A percentile compares a stretch with the other conserved stretches of the same genome.
Evolutionary conservation across 2,113 vertebrate species (phyloP).

Genomic region (Crotophaga sulcirostris): DNA sequence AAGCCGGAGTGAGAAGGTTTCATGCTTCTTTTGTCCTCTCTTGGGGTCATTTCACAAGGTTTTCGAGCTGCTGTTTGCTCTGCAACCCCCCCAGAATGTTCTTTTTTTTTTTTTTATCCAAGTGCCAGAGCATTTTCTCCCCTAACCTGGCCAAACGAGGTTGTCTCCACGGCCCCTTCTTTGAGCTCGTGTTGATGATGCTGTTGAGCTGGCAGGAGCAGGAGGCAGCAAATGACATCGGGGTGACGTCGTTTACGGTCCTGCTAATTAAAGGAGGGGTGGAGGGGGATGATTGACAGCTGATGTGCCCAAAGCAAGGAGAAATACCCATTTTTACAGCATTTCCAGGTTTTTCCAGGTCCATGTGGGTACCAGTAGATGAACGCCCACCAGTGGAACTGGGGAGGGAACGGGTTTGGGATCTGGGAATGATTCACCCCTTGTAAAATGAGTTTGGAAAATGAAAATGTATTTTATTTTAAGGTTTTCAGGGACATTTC

Average conservation of each 20-base stretch:
- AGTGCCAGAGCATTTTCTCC: background rate
- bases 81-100: background rate
- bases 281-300: background rate
- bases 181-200: background rate
- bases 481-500: background rate
- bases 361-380: background rate
- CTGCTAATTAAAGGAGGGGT: background rate
- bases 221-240: background rate
- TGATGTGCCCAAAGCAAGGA: background rate
- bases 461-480: background rate
- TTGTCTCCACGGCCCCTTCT: background rate
- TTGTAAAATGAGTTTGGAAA: background rate
- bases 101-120: fast-evolving
- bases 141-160: background rate
- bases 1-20: background rate
- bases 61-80: fast-evolving
- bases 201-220: background rate
- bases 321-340: background rate
- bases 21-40: background rate
- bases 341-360: background rate
- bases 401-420: background rate
- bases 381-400: background rate
- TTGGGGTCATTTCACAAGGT: background rate
- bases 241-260: background rate
- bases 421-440: background rate